These are phyloP conservation scores for Irena cyanogastra DNA, from an alignment of 2,113 vertebrate genomes.

Conservation along the genomic window DNA sequence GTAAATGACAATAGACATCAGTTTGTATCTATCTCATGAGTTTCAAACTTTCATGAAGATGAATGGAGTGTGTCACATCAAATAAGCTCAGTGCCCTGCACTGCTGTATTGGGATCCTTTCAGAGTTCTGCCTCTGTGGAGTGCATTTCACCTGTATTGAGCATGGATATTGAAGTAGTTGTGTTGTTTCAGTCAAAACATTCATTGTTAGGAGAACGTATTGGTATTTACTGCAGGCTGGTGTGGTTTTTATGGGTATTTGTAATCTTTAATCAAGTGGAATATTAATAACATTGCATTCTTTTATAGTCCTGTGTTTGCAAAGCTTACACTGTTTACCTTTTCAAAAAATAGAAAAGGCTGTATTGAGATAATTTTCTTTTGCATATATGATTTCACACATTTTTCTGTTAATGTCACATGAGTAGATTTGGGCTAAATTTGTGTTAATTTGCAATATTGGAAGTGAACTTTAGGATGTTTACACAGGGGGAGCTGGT, in stretches of 20 bases:
- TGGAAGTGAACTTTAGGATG: not conserved
- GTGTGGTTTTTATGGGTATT: not conserved
- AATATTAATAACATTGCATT: not conserved
- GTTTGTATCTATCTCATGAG: slow-evolving; percentile 24
- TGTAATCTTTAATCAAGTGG: not conserved
- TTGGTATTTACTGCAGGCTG: not conserved
- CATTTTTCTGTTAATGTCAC: not conserved
- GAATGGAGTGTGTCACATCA: slow-evolving; percentile 40
- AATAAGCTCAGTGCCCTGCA: slow-evolving; percentile 13
- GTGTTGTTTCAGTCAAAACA: not conserved
- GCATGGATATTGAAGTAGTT: not conserved
- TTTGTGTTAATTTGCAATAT: not conserved
- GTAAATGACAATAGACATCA: slow-evolving; percentile 37
- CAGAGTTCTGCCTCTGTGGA: not conserved
- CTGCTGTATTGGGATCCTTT: not conserved
- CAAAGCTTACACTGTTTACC: not conserved
- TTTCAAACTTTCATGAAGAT: slow-evolving; percentile 57
- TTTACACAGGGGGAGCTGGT: not conserved
- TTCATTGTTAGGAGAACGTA: not conserved
- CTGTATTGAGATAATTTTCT: not conserved
- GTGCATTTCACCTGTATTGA: not conserved
- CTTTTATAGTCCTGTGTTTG: not conserved
- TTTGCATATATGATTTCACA: not conserved
- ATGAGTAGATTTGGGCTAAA: not conserved
- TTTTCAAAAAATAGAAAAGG: not conserved